Evolutionary conservation across 2,797 vertebrate genomes (phyloP), one percentile per base, ranked within the genome.

Genomic region (Paramormyrops hopkinsi): DNA sequence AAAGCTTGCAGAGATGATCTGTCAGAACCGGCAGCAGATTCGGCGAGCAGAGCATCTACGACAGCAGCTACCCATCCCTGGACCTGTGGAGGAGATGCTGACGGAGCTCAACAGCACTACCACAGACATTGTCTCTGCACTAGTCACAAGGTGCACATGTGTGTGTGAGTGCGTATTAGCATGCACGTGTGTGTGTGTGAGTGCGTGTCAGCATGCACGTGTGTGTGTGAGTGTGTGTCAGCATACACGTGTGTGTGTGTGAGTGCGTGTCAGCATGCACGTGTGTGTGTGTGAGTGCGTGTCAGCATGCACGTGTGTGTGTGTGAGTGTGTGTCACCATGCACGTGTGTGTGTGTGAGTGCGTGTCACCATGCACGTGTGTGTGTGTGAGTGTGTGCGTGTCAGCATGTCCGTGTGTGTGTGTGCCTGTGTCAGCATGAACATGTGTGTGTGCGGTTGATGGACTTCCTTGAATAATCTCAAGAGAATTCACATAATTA

Each of bases 11-110:
- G 96, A 97, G 93, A 95, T 97, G 90, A 98, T 99, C 92, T 99
- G 98, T 97, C 98, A 99, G 95, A 99, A 98, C 93, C 94, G 98
- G 89, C 98, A 98, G 93, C 97, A 98, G 94, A 97, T 98, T 87
- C 94, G 97, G 3, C 95, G 97, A 25, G 97, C 97, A 0, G 97
- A 99, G 93, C 98, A 99, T 93, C 93, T 98, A 11, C 97, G 97
- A 51, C 97, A 98, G 93, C 98, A 99, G 94, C 96, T 98, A 88
- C 97, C 98, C 0, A 96, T 99, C 92, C 96, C 97, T 0, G 98
- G 98, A 11, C 97, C 97, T 0, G 98, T 97, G 93, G 97, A 98
- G 90, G 97, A 98, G 90, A 96, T 98, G 92, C 96, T 99, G 88
- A 96, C 94, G 0, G 97, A 99, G 89, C 96, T 98, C 82, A 98